Base-by-base conservation (phyloP, 2,797 vertebrate genomes). In the Trematomus bernacchii region DNA sequence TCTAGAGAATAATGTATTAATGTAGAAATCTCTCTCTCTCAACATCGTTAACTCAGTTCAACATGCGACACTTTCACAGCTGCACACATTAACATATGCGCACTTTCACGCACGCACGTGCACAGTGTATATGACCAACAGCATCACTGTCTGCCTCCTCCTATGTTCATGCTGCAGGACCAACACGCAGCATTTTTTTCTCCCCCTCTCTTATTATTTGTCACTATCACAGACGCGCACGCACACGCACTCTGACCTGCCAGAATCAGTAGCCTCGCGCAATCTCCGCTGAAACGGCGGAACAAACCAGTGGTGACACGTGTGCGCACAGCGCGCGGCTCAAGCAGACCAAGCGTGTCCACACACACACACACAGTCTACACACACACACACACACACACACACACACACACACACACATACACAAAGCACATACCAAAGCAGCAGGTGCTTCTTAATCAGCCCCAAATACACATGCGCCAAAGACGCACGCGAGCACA, bases 271-370 rank as follows among this genome's bases (percentile, higher is more conserved):
- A 80, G 84, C 82, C 87, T 85, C 82, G 58, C 82, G 78, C 85
- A 66, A 43, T 70, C 66, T 59, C 77, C 55, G 75, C 84, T 80
- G 87, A 89, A 82, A 65, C 86, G 58, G 87, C 84, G 79, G 85
- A 91, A 91, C 87, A 85, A 89, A 91, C 87, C 85, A 18, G 71
- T 50, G 71, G 50, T 84, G 90, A 91, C 92, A 92, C 86, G 75
- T 87, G 85, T 84, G 90, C 84, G 86, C 87, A 88, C 30, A 10
- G 87, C 77, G 86, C 79, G 76, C 83, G n/a, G 64, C 60, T 85
- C 65, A 76, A 87, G 37, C 84, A 78, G 48, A 62, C 67, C 77
- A 40, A 43, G 71, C 81, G 58, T 65, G 64, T 66, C 69, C 21
- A 27, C 13, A 11, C 55, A 27, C 63, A 27, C 50, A 7, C 21